These are phyloP conservation scores for Zygaena filipendulae DNA, from an alignment of 2,888 invertebrate species.

Conservation along the genomic window DNA sequence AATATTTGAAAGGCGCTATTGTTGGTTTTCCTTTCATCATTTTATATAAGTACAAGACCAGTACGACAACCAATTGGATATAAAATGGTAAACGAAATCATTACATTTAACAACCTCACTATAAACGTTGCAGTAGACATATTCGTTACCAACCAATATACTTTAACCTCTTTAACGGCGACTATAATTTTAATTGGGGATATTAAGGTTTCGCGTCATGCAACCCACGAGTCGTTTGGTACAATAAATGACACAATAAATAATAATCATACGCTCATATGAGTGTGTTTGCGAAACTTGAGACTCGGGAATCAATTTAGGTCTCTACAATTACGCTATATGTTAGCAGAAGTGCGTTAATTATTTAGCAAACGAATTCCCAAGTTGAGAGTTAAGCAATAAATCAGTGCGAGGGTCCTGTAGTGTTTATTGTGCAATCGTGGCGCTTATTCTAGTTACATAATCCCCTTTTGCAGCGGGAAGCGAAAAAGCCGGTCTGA, in stretches of 20 bases:
- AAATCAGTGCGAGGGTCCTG: constrained; percentile 29
- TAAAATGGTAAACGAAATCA: too few species aligned
- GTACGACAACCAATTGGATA: too few species aligned
- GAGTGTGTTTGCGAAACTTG: constrained; percentile 20
- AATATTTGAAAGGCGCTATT: too few species aligned
- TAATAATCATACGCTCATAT: constrained; percentile 20
- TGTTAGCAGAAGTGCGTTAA: constrained; percentile 12
- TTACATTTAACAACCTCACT: too few species aligned
- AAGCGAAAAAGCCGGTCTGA: constrained; percentile 47
- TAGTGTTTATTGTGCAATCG: constrained; percentile 41
- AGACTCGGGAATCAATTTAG: constrained; percentile 14
- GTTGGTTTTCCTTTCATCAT: too few species aligned
- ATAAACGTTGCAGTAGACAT: too few species aligned
- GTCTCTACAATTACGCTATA: too few species aligned
- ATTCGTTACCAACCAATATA: too few species aligned
- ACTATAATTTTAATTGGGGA: too few species aligned
- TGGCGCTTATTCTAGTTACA: constrained; percentile 42
- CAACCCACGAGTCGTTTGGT: constrained; percentile 18
- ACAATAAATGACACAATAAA: constrained; percentile 20
- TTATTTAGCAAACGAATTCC: constrained; percentile 18
- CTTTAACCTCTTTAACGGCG: too few species aligned
- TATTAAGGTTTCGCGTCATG: too few species aligned
- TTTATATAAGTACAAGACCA: too few species aligned
- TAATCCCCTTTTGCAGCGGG: constrained; percentile 39
- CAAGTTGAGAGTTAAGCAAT: constrained; percentile 33